phyloP scores from a whole-genome alignment of 2,888 invertebrate genomes.

The Macropis europaea region DNA sequence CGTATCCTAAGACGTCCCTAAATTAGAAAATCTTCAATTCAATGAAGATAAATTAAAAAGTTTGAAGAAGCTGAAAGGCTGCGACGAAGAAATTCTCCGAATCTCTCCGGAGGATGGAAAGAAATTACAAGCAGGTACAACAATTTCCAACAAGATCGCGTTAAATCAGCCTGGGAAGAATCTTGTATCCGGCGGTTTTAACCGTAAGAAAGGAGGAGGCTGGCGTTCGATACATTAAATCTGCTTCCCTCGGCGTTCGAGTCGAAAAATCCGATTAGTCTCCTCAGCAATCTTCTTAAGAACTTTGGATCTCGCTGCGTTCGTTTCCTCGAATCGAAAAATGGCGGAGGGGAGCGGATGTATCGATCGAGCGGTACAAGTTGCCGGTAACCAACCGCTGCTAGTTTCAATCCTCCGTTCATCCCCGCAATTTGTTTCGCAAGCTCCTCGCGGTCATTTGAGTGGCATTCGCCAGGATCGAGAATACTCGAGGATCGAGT shows the following conservation, averaged over 20 bases:
- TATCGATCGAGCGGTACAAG: constrained; percentile 30
- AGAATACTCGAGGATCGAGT: background rate
- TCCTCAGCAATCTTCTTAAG: constrained; percentile 27
- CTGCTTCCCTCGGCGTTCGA: constrained; percentile 8
- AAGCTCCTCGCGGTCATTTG: constrained; percentile 28
- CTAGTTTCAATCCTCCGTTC: constrained; percentile 28
- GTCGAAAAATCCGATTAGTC: constrained; percentile 42
- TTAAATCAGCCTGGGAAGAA: no score
- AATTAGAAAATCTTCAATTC: no score
- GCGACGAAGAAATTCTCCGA: no score
- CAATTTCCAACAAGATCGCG: no score
- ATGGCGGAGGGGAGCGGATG: background rate
- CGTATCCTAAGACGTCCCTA: no score
- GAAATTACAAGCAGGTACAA: no score
- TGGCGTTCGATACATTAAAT: constrained; percentile 14
- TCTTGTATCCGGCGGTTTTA: no score
- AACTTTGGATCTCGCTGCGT: background rate
- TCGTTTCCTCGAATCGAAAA: background rate
- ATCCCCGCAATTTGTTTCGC: constrained; percentile 51
- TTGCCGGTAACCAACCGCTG: constrained; percentile 31
- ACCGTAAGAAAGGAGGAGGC: background rate
- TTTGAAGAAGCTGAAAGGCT: no score
- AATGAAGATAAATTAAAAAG: no score
- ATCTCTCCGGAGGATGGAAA: no score
- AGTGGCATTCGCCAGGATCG: constrained; percentile 29